Conservation (phyloP, 2,888 invertebrate genomes). For the Julus scandinavius region DNA sequence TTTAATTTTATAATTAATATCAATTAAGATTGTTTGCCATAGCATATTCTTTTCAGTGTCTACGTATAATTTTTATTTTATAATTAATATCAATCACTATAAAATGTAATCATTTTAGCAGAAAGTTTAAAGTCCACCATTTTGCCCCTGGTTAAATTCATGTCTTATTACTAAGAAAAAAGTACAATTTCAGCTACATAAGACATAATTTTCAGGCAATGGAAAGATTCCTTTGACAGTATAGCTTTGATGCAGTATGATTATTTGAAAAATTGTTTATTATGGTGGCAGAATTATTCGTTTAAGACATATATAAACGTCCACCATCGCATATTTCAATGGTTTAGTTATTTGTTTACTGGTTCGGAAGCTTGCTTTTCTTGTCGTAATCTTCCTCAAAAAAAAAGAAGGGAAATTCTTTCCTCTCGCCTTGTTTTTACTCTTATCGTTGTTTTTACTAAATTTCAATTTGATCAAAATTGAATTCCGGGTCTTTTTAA, state of each 20-base stretch:
- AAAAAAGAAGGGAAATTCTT: neutral
- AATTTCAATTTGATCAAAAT: constrained; percentile 46
- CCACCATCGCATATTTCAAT: neutral
- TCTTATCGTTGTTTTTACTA: constrained; percentile 37
- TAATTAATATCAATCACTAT: too few relatives aligned
- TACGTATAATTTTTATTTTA: too few relatives aligned
- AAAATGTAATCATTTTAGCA: too few relatives aligned
- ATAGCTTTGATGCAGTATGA: neutral
- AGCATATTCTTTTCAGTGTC: too few relatives aligned
- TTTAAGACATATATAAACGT: neutral
- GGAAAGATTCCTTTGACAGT: neutral
- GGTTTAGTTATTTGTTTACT: neutral
- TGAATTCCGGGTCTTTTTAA: constrained; percentile 43
- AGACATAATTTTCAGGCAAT: neutral
- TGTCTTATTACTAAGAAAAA: too few relatives aligned
- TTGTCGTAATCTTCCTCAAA: neutral
- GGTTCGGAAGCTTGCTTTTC: neutral
- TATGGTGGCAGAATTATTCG: neutral
- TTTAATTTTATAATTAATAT: too few relatives aligned
- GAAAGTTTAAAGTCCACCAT: too few relatives aligned
- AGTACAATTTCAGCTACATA: too few relatives aligned
- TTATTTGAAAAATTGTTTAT: too few relatives aligned
- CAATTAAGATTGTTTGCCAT: too few relatives aligned
- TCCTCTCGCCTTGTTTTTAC: neutral
- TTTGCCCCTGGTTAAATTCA: too few relatives aligned